phyloP scores from a whole-genome alignment of 2,797 vertebrate genomes.

The Lateolabrax maculatus region DNA sequence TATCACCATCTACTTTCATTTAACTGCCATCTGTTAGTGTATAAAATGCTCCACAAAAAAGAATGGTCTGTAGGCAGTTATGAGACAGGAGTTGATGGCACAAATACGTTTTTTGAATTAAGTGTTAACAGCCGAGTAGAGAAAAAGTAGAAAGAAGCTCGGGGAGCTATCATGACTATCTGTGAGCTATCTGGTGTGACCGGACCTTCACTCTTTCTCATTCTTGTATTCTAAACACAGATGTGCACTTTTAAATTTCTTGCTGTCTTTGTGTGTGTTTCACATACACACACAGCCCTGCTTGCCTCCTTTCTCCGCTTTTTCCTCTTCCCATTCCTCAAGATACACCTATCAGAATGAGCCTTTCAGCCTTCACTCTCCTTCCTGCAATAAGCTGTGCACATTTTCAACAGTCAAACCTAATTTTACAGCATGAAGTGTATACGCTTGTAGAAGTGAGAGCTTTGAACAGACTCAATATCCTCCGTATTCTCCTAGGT shows the following conservation, averaged over 20 bases:
- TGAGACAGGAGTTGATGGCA: no score
- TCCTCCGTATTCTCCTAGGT: conserved; percentile 54
- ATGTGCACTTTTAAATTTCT: conserved; percentile 17
- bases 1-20: not conserved
- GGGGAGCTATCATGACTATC: not conserved
- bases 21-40: not conserved
- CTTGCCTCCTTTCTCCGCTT: not conserved
- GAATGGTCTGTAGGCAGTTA: no score
- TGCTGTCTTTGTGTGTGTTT: not conserved
- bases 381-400: conserved; percentile 51
- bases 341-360: conserved; percentile 37
- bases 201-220: not conserved
- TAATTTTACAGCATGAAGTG: conserved; percentile 66
- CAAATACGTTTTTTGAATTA: no score
- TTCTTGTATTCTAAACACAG: not conserved
- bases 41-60: not conserved
- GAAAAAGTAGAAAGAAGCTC: not conserved
- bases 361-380: conserved; percentile 50
- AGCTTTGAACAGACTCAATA: conserved; percentile 70
- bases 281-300: conserved; percentile 5
- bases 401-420: conserved; percentile 66
- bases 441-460: conserved; percentile 33
- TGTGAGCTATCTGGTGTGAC: no score
- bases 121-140: not conserved
- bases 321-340: conserved; percentile 7